phyloP scores from a whole-genome alignment of 2,113 vertebrate genomes.

The Eubucco bourcierii region DNA sequence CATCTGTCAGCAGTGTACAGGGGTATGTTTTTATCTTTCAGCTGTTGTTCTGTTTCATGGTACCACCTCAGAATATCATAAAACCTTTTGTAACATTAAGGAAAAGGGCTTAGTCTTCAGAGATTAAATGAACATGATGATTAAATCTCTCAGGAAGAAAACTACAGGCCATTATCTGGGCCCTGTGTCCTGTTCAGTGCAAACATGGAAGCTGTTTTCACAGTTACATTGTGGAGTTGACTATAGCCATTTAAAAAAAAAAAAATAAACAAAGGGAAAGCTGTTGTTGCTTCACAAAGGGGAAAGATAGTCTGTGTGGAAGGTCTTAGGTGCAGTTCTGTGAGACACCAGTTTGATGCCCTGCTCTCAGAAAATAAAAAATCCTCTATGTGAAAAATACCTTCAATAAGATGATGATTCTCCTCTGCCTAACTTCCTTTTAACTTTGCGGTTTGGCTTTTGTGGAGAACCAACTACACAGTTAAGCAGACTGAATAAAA shows the following conservation, averaged over 20 bases:
- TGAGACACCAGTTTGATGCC: background rate
- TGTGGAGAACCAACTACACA: background rate
- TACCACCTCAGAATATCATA: background rate
- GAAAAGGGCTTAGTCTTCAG: background rate
- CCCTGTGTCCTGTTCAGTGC: background rate
- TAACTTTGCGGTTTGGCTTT: background rate
- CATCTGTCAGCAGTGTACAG: background rate
- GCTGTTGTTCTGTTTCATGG: background rate
- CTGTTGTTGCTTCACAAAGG: background rate
- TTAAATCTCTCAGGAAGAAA: background rate
- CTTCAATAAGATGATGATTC: background rate
- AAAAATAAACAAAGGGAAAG: background rate
- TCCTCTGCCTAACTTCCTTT: background rate
- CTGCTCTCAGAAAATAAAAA: background rate
- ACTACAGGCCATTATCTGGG: background rate
- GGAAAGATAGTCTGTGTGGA: background rate
- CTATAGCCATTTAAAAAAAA: background rate
- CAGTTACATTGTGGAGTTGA: background rate
- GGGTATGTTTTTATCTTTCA: background rate
- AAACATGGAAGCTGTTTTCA: background rate
- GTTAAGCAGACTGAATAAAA: background rate
- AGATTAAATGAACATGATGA: background rate
- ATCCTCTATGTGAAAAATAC: background rate
- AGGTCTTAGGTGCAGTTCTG: background rate
- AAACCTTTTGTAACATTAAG: background rate